These are phyloP conservation scores for Melanotaenia nigrans DNA, from an alignment of 2,797 vertebrate genomes.

Conservation along the genomic window DNA sequence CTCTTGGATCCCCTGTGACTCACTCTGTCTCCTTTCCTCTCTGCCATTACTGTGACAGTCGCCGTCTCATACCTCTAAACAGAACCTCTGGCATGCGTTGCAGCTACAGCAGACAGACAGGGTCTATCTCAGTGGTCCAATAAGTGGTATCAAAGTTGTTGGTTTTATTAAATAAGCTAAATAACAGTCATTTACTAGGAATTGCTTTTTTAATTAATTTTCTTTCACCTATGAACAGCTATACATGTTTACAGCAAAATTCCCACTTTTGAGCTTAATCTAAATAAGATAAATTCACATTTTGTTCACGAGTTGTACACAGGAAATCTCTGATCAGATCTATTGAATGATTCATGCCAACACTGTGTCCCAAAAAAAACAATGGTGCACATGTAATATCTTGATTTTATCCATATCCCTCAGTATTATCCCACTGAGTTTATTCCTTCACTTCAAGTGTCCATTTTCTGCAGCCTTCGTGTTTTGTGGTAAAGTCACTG, in stretches of 20 bases:
- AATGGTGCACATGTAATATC: background rate
- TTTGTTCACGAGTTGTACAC: background rate
- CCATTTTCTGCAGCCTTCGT: too few relatives aligned
- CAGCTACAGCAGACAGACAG: background rate
- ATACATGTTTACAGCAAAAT: background rate
- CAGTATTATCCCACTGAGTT: too few relatives aligned
- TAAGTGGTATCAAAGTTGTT: background rate
- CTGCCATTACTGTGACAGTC: conserved; percentile 28
- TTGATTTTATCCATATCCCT: background rate
- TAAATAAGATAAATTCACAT: background rate
- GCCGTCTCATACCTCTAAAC: conserved; percentile 21
- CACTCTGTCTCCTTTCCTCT: conserved; percentile 13
- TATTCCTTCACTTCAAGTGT: too few relatives aligned
- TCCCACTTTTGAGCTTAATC: background rate
- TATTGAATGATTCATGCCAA: background rate
- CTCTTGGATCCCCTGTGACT: conserved; percentile 55
- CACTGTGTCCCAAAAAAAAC: background rate
- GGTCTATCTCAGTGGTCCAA: background rate
- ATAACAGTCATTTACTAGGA: background rate
- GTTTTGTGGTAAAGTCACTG: too few relatives aligned
- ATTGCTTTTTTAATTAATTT: background rate
- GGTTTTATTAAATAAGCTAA: background rate
- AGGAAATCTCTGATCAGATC: too few relatives aligned
- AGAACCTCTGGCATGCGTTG: conserved; percentile 12
- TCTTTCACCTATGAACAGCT: background rate